Percentiles rank a stretch among this genome's conserved stretches.
phyloP scores from a whole-genome alignment of 2,113 vertebrate genomes.

The Nannospalax galili region DNA sequence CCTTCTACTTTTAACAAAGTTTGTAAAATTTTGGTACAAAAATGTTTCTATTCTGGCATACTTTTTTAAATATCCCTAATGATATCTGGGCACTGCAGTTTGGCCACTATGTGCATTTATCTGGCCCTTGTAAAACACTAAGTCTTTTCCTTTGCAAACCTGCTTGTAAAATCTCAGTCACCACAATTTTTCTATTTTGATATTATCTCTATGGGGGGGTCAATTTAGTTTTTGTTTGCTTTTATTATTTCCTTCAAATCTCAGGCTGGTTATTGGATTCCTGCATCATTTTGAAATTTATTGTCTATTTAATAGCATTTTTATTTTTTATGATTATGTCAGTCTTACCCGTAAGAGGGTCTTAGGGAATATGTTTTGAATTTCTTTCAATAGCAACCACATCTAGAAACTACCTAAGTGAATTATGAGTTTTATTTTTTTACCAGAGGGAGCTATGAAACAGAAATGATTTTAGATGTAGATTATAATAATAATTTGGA shows the following conservation, averaged over 20 bases:
- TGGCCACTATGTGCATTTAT: background rate
- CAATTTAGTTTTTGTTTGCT: constrained; percentile 73
- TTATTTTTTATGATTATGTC: constrained; percentile 85
- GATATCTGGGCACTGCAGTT: constrained; percentile 35
- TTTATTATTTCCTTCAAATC: constrained; percentile 81
- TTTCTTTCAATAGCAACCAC: constrained; percentile 78
- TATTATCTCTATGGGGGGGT: constrained; percentile 7
- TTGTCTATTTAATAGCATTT: constrained; percentile 83
- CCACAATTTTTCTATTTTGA: background rate
- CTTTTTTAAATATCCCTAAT: constrained; percentile 63
- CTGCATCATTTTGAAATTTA: constrained; percentile 85
- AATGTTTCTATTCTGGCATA: constrained; percentile 52
- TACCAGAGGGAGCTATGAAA: constrained; percentile 78
- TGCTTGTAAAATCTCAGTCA: background rate
- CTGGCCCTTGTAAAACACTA: constrained; percentile 41
- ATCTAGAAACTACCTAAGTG: constrained; percentile 72
- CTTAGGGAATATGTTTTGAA: constrained; percentile 81
- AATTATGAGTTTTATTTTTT: constrained; percentile 83
- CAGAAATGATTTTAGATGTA: constrained; percentile 80
- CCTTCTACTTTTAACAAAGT: constrained; percentile 52
- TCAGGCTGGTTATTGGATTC: constrained; percentile 78
- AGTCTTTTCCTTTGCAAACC: constrained; percentile 13
- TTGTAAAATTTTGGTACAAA: constrained; percentile 49
- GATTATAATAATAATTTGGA: constrained; percentile 80
- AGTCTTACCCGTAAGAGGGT: constrained; percentile 80